phyloP scores from a whole-genome alignment of 1,140 invertebrate genomes.

The Drosophila sp. region DNA sequence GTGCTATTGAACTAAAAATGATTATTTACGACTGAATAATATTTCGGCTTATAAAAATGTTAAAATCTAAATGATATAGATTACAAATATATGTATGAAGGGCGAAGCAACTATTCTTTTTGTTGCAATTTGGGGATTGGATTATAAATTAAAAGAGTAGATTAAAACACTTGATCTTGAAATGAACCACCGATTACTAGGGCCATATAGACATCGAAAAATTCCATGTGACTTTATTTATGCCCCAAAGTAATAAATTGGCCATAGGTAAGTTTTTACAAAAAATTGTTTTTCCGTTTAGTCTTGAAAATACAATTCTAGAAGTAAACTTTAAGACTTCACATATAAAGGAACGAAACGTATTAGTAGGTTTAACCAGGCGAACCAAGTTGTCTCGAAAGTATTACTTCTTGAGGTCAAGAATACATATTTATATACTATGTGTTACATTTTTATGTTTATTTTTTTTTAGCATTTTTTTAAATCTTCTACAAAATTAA shows the following conservation, averaged over 20 bases:
- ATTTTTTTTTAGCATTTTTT: no score
- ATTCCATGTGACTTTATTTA: conserved; percentile 3
- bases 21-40: background rate
- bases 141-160: conserved; percentile 4
- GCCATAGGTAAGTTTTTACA: background rate
- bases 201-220: background rate
- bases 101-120: background rate
- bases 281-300: no score
- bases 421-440: no score
- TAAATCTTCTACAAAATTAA: no score
- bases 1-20: background rate
- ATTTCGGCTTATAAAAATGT: conserved; percentile 1
- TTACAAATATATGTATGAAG: background rate
- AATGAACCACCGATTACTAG: background rate
- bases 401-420: no score
- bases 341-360: no score
- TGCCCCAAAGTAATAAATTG: background rate
- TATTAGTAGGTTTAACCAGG: no score
- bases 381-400: no score
- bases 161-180: background rate
- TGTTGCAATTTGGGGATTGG: background rate
- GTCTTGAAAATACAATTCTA: no score
- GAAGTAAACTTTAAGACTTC: no score
- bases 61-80: background rate
- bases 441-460: no score